Base-by-base conservation (phyloP, 2,888 invertebrate genomes). In the Eulithis prunata region DNA sequence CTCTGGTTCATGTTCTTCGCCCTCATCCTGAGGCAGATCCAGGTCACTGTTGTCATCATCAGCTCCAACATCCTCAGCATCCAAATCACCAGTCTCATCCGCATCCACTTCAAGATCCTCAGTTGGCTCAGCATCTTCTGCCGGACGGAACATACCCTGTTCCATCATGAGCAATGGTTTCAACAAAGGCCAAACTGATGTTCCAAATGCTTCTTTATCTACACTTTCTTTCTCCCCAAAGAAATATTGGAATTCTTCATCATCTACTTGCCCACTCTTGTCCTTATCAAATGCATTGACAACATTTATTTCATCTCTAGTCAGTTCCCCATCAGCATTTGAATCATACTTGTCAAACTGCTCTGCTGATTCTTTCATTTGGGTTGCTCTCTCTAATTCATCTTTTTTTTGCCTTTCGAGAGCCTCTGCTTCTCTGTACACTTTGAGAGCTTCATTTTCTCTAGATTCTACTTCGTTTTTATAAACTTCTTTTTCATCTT, bases 261-360 rank as follows among this genome's bases (percentile, higher is more conserved):
- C 95, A 66, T 96, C 95, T 13, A 99, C 97, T 77, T 95, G 95
- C 8, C 98, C 99, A 93, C 99, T 96, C 68, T 95, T 95, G 88
- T 99, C 96, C 75, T 95, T 96, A 90, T 99, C 99, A 90, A 99
- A 97, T 54, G 95, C 95, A 78, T 94, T 93, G 66, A 96, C 95
- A 2, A 95, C 94, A 88, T 96, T 95, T 7, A 97, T 83, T 90
- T 96, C 97, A 63, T 93, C 89, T 54, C 95, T 79, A 69, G 95
- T 95, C 46, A 98, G 84, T 51, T 95, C 94, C 55, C 95, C 96
- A 93, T 98, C 97, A 70, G 94, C 91, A 90, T 99, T 97, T 1
- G 95, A 94, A 90, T 99, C 99, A 79, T 97, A 94, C 75, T 95
- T 94, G 45, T 90, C 92, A 83, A 99, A 99, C 55, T 96, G 95